phyloP scores from a whole-genome alignment of 2,113 vertebrate species.

The Ceuthmochares aereus region DNA sequence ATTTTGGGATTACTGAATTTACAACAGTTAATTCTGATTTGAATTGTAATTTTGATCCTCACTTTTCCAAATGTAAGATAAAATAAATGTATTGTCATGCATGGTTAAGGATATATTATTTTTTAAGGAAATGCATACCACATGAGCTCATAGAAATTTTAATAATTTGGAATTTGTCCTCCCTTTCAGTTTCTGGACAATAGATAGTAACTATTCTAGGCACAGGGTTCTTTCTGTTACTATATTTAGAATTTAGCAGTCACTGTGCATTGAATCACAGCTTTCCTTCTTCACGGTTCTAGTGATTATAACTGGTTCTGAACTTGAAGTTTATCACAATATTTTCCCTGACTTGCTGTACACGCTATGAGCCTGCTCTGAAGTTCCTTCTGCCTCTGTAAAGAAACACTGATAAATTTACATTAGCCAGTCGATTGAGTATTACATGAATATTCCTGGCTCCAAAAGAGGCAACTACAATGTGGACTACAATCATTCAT shows the following conservation, averaged over 20 bases:
- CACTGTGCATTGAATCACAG: neutral
- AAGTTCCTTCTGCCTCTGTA: neutral
- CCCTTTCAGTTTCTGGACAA: neutral
- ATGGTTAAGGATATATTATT: neutral
- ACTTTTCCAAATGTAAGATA: neutral
- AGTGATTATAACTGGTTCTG: neutral
- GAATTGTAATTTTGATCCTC: neutral
- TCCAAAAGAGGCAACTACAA: neutral
- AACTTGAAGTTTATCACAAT: neutral
- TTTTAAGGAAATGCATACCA: neutral
- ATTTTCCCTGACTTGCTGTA: neutral
- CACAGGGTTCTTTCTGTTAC: neutral
- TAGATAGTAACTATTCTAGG: neutral
- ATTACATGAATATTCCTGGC: neutral
- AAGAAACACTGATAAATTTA: neutral
- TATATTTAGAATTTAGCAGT: neutral
- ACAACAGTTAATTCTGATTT: neutral
- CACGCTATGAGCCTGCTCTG: neutral
- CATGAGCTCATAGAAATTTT: neutral
- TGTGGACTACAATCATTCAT: slow-evolving; percentile 51
- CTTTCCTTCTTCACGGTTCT: neutral
- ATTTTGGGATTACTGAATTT: neutral
- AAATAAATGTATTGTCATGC: neutral
- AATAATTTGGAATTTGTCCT: neutral
- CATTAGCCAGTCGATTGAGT: neutral